Conservation (phyloP, 2,888 invertebrate species). For the Plebejus argus region DNA sequence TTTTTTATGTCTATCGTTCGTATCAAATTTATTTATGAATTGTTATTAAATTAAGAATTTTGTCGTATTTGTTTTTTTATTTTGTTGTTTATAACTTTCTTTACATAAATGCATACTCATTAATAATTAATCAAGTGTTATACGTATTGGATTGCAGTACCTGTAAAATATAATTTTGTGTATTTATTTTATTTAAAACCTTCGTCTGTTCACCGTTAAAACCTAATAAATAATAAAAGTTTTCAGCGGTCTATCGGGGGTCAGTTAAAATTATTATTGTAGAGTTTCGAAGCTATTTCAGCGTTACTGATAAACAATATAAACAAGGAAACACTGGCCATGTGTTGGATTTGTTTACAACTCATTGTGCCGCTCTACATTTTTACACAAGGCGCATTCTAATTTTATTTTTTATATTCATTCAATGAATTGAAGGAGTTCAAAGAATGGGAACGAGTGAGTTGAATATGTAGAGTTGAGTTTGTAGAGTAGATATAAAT, state of each 20-base stretch:
- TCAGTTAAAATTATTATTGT: not conserved
- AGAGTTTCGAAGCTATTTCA: conserved; percentile 1
- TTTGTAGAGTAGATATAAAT: not conserved
- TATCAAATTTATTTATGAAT: too few relatives aligned
- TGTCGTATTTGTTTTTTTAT: not conserved
- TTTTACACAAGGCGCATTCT: conserved; percentile 13
- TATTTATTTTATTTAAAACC: too few relatives aligned
- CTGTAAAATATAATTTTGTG: too few relatives aligned
- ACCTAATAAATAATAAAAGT: not conserved
- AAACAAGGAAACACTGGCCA: conserved; percentile 39
- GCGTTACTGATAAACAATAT: conserved; percentile 32
- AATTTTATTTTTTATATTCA: conserved; percentile 27
- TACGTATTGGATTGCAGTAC: too few relatives aligned
- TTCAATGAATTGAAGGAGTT: conserved; percentile 3
- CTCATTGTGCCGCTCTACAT: conserved; percentile 23
- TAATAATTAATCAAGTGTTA: too few relatives aligned
- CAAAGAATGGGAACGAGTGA: not conserved
- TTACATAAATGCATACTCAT: too few relatives aligned
- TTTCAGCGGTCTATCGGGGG: not conserved
- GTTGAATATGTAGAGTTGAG: not conserved
- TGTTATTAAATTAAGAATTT: too few relatives aligned
- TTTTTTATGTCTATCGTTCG: not conserved
- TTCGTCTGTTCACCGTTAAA: not conserved
- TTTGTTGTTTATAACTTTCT: not conserved
- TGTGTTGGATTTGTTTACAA: conserved; percentile 36